phyloP scores from a whole-genome alignment of 2,888 invertebrate genomes.

The Acleris holmiana region DNA sequence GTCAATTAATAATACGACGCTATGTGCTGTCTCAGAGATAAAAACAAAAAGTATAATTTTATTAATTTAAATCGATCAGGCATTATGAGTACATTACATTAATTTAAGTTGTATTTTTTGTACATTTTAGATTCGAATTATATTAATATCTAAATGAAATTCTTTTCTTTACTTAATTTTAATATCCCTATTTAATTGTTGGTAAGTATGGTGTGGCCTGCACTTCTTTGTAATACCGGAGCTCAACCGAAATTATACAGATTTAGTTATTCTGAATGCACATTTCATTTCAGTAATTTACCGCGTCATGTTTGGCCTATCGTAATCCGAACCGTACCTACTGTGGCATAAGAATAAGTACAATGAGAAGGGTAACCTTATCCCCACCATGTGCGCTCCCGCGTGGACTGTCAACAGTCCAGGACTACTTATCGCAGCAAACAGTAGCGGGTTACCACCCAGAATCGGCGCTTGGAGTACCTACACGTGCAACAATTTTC shows the following conservation, averaged over 20 bases:
- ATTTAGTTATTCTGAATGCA: neutral
- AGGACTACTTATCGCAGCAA: no score
- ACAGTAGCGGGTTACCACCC: no score
- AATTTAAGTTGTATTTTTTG: constrained; percentile 89
- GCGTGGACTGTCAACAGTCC: no score
- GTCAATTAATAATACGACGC: constrained; percentile 76
- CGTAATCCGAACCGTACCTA: no score
- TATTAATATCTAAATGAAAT: constrained; percentile 85
- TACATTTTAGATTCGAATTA: constrained; percentile 90
- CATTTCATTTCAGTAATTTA: neutral
- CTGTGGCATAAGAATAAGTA: no score
- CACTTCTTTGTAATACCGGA: no score
- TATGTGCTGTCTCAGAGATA: constrained; percentile 60
- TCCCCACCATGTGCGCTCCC: no score
- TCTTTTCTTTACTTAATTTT: constrained; percentile 56
- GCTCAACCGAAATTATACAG: no score
- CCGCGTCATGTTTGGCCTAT: no score
- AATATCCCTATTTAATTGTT: neutral
- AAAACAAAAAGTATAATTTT: constrained; percentile 60
- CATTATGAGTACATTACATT: constrained; percentile 86
- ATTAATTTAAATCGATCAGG: constrained; percentile 73
- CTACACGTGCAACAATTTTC: no score
- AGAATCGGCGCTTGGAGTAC: no score
- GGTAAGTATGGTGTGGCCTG: neutral
- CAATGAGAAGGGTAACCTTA: no score